A percentile compares a stretch with the other conserved stretches of the same genome.
These are phyloP conservation scores for Eupithecia insigniata DNA, from an alignment of 2,888 invertebrate species.

Conservation along the genomic window DNA sequence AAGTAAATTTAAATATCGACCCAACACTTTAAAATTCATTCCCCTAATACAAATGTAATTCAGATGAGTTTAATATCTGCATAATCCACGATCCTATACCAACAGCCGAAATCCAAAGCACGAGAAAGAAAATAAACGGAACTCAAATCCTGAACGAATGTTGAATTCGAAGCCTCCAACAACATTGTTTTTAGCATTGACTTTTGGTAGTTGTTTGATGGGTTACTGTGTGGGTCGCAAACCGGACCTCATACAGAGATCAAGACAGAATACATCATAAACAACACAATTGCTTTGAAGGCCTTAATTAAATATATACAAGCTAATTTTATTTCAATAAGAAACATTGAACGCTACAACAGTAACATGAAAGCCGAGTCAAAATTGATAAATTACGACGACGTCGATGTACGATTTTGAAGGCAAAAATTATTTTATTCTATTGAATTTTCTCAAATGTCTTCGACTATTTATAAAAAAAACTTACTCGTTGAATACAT, in stretches of 20 bases:
- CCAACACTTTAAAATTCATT: slow-evolving; percentile 31
- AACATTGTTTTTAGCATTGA: slow-evolving; percentile 31
- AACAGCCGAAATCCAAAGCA: slow-evolving; percentile 47
- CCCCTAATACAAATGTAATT: slow-evolving; percentile 36
- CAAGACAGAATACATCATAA: not conserved
- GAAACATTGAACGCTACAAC: not conserved
- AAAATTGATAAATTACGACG: not conserved
- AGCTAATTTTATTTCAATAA: not conserved
- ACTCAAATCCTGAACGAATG: slow-evolving; percentile 40
- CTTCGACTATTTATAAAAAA: not conserved
- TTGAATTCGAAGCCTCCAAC: slow-evolving; percentile 22
- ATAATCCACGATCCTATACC: slow-evolving; percentile 51
- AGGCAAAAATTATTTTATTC: not conserved
- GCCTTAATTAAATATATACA: too few species aligned
- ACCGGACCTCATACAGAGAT: not conserved
- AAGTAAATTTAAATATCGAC: not conserved
- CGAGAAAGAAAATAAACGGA: slow-evolving; percentile 49
- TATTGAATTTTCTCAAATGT: not conserved
- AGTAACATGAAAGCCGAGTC: not conserved
- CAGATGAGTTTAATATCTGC: slow-evolving; percentile 37
- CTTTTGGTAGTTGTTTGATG: not conserved
- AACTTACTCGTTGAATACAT: not conserved
- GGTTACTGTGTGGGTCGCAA: not conserved
- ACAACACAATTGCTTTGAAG: not conserved
- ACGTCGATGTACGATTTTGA: not conserved